Conservation (phyloP, 2,797 vertebrate genomes). For the Enteromius paludinosus region DNA sequence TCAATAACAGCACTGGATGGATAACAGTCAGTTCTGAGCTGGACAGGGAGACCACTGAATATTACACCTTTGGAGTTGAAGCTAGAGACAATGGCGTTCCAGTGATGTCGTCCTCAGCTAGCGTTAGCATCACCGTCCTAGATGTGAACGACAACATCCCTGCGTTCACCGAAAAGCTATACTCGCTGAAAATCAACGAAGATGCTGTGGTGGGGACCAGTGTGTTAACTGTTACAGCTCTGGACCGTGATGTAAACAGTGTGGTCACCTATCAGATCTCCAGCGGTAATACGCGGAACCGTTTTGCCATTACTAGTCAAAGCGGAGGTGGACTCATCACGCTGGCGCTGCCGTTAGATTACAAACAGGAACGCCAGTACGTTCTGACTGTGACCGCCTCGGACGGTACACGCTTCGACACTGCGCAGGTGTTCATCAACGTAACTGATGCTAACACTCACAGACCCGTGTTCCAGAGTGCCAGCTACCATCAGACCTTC, state of each 20-base stretch:
- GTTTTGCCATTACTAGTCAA: slow-evolving; percentile 96
- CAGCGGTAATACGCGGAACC: slow-evolving; percentile 96
- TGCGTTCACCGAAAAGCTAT: slow-evolving; percentile 89
- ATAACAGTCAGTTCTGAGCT: slow-evolving; percentile 87
- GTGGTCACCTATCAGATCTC: slow-evolving; percentile 97
- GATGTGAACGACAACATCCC: slow-evolving; percentile 97
- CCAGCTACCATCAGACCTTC: slow-evolving; percentile 89
- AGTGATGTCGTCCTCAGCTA: slow-evolving; percentile 92
- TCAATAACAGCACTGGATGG: slow-evolving; percentile 98
- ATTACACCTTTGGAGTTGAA: slow-evolving; percentile 92
- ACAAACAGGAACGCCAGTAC: slow-evolving; percentile 96
- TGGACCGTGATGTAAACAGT: slow-evolving; percentile 92
- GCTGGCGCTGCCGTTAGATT: slow-evolving; percentile 92
- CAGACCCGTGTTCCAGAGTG: slow-evolving; percentile 93
- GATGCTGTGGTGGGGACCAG: slow-evolving; percentile 93
- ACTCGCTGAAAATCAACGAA: slow-evolving; percentile 92
- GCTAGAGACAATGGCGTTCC: slow-evolving; percentile 90
- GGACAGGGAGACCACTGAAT: slow-evolving; percentile 90
- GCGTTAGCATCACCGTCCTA: slow-evolving; percentile 90
- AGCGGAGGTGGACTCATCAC: slow-evolving; percentile 94
- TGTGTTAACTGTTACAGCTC: slow-evolving; percentile 89
- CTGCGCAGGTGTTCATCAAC: slow-evolving; percentile 92
- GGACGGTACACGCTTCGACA: slow-evolving; percentile 91
- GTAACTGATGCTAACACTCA: slow-evolving; percentile 97
- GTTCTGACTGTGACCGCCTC: slow-evolving; percentile 92